Base-by-base conservation (phyloP, 2,113 vertebrate species). In the Pelvicachromis taeniatus region DNA sequence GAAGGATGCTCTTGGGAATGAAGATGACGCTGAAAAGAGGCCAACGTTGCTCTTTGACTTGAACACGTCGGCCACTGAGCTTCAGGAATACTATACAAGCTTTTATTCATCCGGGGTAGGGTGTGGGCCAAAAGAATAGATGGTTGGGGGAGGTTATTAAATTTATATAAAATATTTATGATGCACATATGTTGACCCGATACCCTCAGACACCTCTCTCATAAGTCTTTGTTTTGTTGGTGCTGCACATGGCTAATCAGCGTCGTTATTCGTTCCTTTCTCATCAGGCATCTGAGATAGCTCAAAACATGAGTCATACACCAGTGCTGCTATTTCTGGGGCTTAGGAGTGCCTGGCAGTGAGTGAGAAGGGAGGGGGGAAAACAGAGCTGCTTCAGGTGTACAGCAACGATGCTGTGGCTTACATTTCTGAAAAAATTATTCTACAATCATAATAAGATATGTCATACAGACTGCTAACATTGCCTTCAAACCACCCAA, bases 321-420 rank as follows among this genome's bases (percentile, higher is more conserved):
- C 63, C 81, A 85, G 84, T 48, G 80, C 40, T 88, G 93, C 93
- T 95, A 94, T 95, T 95, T 94, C 83, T 91, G 93, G 91, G 86
- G 81, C 87, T 90, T 31, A 73, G 88, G 91, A 87, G 68, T 77
- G 86, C 85, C 83, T 84, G 84, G 78, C 48, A 89, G 83, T 82
- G 54, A 85, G 35, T 81, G 80, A 84, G 87, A 79, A 40, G 82
- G 80, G 81, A 33, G 78, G 70, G 80, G 79, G 61, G 63, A 63
- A 80, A 84, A 33, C 26, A 19, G 73, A 84, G 80, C 78, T 50
- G 79, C 85, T 87, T 92, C 73, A 89, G 88, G 88, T 91, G 86
- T 78, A 86, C 85, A 89, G 23, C 52, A 7, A 84, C 56, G 10
- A 52, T 52, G 45, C 50, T 52, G 45, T 75, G 70, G 70, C 26